Conservation (phyloP, 2,113 vertebrate genomes). For the Ivindomyrus marchei region DNA sequence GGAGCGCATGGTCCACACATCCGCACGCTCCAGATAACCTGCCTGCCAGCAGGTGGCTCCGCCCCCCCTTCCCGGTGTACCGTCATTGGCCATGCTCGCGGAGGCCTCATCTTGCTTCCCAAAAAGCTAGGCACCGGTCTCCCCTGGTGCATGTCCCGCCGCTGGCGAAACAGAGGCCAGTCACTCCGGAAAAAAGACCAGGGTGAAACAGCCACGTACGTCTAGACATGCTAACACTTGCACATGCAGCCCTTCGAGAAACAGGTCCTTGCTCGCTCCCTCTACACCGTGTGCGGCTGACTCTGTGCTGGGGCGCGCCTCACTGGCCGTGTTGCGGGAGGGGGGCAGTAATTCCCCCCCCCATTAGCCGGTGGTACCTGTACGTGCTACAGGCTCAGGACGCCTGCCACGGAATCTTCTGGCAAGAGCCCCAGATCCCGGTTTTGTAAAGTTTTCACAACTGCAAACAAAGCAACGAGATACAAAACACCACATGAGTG, state of each 20-base stretch:
- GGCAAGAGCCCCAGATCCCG: background rate
- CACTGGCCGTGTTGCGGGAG: background rate
- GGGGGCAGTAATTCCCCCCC: background rate
- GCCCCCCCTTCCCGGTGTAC: background rate
- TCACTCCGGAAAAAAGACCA: background rate
- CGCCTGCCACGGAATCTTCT: background rate
- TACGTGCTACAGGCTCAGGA: no score
- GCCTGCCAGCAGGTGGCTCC: background rate
- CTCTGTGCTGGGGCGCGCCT: background rate
- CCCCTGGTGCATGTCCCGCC: background rate
- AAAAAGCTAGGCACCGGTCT: background rate
- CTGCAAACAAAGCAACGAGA: background rate
- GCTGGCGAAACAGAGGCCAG: background rate
- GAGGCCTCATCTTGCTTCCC: background rate
- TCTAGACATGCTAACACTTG: background rate
- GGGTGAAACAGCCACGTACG: background rate
- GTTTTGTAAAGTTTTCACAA: background rate
- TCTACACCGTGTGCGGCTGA: background rate
- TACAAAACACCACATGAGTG: background rate
- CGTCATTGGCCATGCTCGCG: background rate
- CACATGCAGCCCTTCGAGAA: background rate
- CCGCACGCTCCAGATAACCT: background rate
- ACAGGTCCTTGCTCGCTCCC: background rate
- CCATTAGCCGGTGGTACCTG: background rate
- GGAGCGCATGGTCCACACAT: constrained; percentile 1